phyloP scores from a whole-genome alignment of 1,140 invertebrate genomes.

The Drosophila navojoa region DNA sequence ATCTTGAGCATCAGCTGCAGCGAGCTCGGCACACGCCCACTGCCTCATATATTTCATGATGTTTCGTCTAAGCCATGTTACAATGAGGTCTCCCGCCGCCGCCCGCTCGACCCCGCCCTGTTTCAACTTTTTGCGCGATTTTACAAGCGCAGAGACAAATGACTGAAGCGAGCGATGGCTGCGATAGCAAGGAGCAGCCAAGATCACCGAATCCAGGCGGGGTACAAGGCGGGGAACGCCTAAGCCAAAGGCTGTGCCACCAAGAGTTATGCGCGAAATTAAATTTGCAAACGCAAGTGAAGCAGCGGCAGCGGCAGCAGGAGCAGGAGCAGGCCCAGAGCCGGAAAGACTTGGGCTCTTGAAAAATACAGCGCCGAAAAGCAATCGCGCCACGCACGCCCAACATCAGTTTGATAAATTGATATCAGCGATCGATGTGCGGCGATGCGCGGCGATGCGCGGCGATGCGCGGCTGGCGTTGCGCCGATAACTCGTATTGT shows the following conservation, averaged over 20 bases:
- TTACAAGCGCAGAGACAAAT: conserved; percentile 80
- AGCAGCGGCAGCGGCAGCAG: conserved; percentile 14
- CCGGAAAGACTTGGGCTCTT: conserved; percentile 8
- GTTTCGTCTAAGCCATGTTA: conserved; percentile 53
- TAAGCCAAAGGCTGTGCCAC: conserved; percentile 71
- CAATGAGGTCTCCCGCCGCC: conserved; percentile 5
- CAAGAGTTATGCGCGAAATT: conserved; percentile 78
- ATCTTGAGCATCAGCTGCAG: conserved; percentile 29
- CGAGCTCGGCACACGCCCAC: conserved; percentile 59
- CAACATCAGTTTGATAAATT: conserved; percentile 83
- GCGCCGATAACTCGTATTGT: conserved; percentile 62
- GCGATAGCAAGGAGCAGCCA: conserved; percentile 48
- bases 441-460: conserved; percentile 22
- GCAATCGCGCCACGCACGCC: conserved; percentile 79
- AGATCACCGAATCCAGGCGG: conserved; percentile 36
- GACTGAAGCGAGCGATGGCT: conserved; percentile 57
- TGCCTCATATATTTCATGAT: conserved; percentile 61
- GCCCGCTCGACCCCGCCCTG: not conserved
- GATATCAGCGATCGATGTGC: conserved; percentile 77
- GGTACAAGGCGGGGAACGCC: conserved; percentile 50
- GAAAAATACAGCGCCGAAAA: conserved; percentile 60
- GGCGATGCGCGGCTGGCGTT: conserved; percentile 5
- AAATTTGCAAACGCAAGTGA: conserved; percentile 71
- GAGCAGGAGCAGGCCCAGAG: conserved; percentile 12
- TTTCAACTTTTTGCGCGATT: conserved; percentile 27